Percentiles rank a stretch among this genome's conserved stretches.
These are phyloP conservation scores for Noctuana brunneofusca DNA, from an alignment of 2,888 invertebrate genomes.

Conservation along the genomic window DNA sequence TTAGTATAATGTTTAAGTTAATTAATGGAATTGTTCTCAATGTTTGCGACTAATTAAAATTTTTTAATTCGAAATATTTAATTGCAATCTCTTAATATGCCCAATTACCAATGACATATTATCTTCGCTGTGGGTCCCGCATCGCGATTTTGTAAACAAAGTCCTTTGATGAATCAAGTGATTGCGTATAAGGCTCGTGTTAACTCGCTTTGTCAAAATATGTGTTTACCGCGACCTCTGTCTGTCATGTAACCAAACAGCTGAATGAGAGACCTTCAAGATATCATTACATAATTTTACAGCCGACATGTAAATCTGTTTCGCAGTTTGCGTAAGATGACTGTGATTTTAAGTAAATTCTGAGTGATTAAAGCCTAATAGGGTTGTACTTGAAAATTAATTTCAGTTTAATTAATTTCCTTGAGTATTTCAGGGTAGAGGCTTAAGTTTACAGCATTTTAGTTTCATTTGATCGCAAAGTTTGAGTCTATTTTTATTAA, in stretches of 20 bases:
- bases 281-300: slow-evolving; percentile 25
- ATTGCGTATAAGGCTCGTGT: slow-evolving; percentile 14
- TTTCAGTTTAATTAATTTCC: not conserved
- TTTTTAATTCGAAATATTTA: not conserved
- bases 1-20: too few relatives aligned
- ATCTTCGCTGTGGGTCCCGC: slow-evolving; percentile 14
- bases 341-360: slow-evolving; percentile 10
- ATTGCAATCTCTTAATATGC: not conserved
- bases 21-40: not conserved
- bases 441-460: too few relatives aligned
- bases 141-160: slow-evolving; percentile 18
- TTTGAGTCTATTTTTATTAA: too few relatives aligned
- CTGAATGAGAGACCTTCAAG: slow-evolving; percentile 23
- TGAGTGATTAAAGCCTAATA: not conserved
- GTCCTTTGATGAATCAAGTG: slow-evolving; percentile 26
- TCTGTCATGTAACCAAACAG: slow-evolving; percentile 22
- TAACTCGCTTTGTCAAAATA: slow-evolving; percentile 18
- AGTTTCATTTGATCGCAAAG: too few relatives aligned
- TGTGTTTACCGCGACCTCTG: slow-evolving; percentile 21
- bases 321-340: slow-evolving; percentile 10
- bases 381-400: not conserved
- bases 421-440: not conserved
- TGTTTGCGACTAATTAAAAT: not conserved
- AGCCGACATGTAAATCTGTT: not conserved
- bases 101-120: not conserved